A percentile compares a stretch with the other conserved stretches of the same genome.
Evolutionary conservation across 1,140 invertebrate genomes (phyloP).

Genomic region (Zaprionus gabonicus): DNA sequence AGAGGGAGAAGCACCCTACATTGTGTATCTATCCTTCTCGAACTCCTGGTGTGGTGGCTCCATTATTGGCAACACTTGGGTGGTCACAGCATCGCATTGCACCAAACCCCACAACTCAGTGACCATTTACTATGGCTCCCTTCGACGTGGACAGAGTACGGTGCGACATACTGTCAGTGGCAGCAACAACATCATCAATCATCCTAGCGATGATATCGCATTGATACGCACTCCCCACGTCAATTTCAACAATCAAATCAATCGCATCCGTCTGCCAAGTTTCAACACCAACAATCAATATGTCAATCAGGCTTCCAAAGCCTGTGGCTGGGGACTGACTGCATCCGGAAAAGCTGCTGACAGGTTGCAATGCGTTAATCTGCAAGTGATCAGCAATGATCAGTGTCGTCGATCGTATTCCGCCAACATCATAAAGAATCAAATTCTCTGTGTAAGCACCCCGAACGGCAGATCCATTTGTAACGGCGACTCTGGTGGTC

Average conservation of each 20-base stretch:
- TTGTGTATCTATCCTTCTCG: slow-evolving; percentile 78
- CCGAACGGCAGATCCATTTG: slow-evolving; percentile 50
- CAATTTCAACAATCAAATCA: slow-evolving; percentile 39
- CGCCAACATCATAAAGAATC: not conserved
- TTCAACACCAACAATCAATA: slow-evolving; percentile 26
- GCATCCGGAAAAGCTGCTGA: slow-evolving; percentile 31
- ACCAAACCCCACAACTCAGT: slow-evolving; percentile 46
- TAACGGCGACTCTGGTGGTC: slow-evolving; percentile 59
- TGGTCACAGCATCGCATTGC: slow-evolving; percentile 63
- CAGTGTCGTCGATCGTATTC: slow-evolving; percentile 38
- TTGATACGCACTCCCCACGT: slow-evolving; percentile 58
- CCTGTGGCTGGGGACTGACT: slow-evolving; percentile 65
- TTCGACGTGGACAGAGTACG: slow-evolving; percentile 32
- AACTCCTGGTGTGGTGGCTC: slow-evolving; percentile 48
- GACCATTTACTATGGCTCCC: slow-evolving; percentile 74
- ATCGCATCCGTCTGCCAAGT: slow-evolving; percentile 38
- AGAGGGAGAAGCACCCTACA: slow-evolving; percentile 85
- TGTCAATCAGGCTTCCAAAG: slow-evolving; percentile 40
- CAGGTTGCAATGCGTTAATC: slow-evolving; percentile 59
- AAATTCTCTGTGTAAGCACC: slow-evolving; percentile 51
- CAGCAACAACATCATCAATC: slow-evolving; percentile 55
- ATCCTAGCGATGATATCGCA: slow-evolving; percentile 56
- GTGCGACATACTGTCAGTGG: slow-evolving; percentile 47
- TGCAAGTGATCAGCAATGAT: slow-evolving; percentile 51
- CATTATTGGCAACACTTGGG: slow-evolving; percentile 60